A percentile compares a stretch with the other conserved stretches of the same genome.
Evolutionary conservation across 2,888 invertebrate genomes (phyloP).

Genomic region (Folsomia candida): DNA sequence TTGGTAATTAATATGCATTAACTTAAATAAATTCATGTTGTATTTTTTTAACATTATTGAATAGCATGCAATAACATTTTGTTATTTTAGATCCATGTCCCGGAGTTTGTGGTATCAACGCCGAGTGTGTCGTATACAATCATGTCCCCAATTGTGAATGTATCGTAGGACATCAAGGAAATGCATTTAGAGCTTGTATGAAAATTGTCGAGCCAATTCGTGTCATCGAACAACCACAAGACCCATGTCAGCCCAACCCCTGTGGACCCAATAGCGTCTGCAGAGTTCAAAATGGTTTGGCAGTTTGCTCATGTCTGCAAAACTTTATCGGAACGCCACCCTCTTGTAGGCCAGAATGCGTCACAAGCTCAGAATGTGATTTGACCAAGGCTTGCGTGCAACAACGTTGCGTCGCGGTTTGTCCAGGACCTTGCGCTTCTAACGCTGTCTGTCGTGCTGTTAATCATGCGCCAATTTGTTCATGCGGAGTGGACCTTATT

Average conservation of each 20-base stretch:
- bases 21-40: too few relatives aligned
- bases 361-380: constrained; percentile 49
- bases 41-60: too few relatives aligned
- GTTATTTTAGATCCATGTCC: constrained; percentile 58
- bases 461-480: constrained; percentile 70
- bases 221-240: constrained; percentile 35
- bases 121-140: constrained; percentile 70
- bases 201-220: constrained; percentile 11
- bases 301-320: constrained; percentile 58
- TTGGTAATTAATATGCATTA: constrained; percentile 35
- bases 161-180: constrained; percentile 53
- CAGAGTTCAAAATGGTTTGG: constrained; percentile 61
- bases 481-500: constrained; percentile 69
- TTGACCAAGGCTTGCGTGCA: constrained; percentile 44
- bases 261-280: constrained; percentile 63
- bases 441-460: constrained; percentile 52
- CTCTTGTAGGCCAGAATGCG: constrained; percentile 61
- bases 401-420: constrained; percentile 52
- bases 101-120: constrained; percentile 48
- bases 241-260: constrained; percentile 72
- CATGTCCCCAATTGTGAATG: constrained; percentile 80
- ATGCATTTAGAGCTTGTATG: neutral
- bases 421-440: constrained; percentile 69
- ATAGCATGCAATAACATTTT: neutral
- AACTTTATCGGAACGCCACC: constrained; percentile 61